These are phyloP conservation scores for Gadus chalcogrammus DNA, from an alignment of 2,113 vertebrate genomes.

Conservation along the genomic window DNA sequence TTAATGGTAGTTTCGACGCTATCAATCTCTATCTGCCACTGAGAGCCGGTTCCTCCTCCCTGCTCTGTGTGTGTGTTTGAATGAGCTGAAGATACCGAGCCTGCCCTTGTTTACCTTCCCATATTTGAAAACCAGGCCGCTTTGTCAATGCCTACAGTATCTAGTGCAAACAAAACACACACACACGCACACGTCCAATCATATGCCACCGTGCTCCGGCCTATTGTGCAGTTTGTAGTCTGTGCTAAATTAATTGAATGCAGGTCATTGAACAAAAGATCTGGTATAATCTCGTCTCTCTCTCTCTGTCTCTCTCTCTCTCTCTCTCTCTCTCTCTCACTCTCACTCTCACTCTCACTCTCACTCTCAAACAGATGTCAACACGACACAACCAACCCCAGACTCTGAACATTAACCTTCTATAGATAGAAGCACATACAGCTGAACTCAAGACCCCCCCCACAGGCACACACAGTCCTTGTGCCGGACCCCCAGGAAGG, in stretches of 20 bases:
- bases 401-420: slow-evolving; percentile 10
- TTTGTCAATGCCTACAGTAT: slow-evolving; percentile 32
- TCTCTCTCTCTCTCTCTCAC: no score
- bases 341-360: no score
- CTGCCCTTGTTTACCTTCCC: slow-evolving; percentile 38
- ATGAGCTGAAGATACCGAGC: slow-evolving; percentile 26
- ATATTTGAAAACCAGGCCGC: slow-evolving; percentile 40
- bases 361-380: slow-evolving; percentile 1
- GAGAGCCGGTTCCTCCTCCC: background rate
- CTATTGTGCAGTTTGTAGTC: slow-evolving; percentile 33
- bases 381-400: slow-evolving; percentile 18
- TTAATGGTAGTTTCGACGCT: background rate
- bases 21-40: slow-evolving; percentile 15
- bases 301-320: slow-evolving; percentile 16
- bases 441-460: background rate
- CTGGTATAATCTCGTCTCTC: slow-evolving; percentile 43
- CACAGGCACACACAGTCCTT: background rate
- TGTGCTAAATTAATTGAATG: slow-evolving; percentile 36
- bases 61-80: slow-evolving; percentile 9
- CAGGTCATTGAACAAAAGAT: slow-evolving; percentile 37
- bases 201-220: slow-evolving; percentile 23
- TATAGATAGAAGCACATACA: background rate
- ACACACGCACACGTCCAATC: slow-evolving; percentile 12
- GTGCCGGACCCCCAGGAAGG: background rate
- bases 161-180: slow-evolving; percentile 31